Percentiles rank a stretch among this genome's conserved stretches.
phyloP scores from a whole-genome alignment of 2,113 vertebrate species.

The Garra rufa region DNA sequence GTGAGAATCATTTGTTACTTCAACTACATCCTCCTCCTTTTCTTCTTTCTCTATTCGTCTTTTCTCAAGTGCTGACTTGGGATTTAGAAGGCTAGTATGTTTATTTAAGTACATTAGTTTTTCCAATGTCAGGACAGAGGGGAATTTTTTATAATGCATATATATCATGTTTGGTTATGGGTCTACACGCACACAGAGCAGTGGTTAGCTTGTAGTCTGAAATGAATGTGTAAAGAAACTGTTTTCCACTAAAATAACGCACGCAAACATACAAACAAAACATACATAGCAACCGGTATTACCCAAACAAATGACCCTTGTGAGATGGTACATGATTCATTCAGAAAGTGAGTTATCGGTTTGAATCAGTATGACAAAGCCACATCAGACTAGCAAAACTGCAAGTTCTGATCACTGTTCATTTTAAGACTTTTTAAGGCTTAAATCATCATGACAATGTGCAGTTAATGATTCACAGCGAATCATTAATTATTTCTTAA shows the following conservation, averaged over 20 bases:
- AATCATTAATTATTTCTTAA: not conserved
- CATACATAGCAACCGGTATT: not conserved
- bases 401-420: not conserved
- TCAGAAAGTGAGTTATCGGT: not conserved
- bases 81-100: not conserved
- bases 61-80: constrained; percentile 3
- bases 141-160: not conserved
- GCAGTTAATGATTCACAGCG: not conserved
- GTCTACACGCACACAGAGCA: not conserved
- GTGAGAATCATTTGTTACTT: not conserved
- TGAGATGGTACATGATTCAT: not conserved
- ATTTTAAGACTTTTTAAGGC: too few species aligned
- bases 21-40: not conserved
- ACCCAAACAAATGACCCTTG: not conserved
- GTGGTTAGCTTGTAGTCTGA: not conserved
- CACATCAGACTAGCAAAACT: not conserved
- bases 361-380: not conserved
- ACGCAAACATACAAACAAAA: not conserved
- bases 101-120: constrained; percentile 3
- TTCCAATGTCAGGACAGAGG: not conserved
- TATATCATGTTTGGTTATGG: not conserved
- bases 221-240: not conserved
- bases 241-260: not conserved
- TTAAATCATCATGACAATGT: not conserved
- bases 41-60: not conserved